Evolutionary conservation across 2,888 invertebrate genomes (phyloP).

Genomic region (Nomada ruficornis): DNA sequence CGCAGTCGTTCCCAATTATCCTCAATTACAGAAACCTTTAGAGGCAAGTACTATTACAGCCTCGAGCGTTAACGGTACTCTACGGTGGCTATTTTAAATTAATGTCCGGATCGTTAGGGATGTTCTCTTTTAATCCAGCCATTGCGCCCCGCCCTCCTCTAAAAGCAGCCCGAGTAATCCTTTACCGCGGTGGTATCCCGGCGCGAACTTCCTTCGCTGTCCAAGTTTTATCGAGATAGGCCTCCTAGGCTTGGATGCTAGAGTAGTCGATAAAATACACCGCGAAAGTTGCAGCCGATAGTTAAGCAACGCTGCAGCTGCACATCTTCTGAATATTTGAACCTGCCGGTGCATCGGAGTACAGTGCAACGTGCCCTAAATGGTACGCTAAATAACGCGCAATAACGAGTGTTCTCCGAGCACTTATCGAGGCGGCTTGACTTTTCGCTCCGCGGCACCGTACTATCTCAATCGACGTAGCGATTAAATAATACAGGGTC

Average conservation of each 20-base stretch:
- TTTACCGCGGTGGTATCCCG: not conserved
- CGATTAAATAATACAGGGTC: slow-evolving; percentile 54
- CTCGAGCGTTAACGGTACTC: slow-evolving; percentile 22
- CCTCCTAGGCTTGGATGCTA: not conserved
- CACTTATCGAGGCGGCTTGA: slow-evolving; percentile 42
- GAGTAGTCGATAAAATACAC: slow-evolving; percentile 19
- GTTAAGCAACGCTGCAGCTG: slow-evolving; percentile 46
- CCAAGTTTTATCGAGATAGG: slow-evolving; percentile 16
- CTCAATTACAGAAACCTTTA: slow-evolving; percentile 40
- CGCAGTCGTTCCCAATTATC: slow-evolving; percentile 27
- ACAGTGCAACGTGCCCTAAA: slow-evolving; percentile 36
- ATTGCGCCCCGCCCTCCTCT: not conserved
- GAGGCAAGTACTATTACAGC: slow-evolving; percentile 19
- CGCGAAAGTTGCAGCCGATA: slow-evolving; percentile 38
- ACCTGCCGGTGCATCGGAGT: slow-evolving; percentile 31
- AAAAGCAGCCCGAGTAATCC: not conserved
- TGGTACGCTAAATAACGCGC: slow-evolving; percentile 51
- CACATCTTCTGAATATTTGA: slow-evolving; percentile 51
- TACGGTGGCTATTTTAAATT: slow-evolving; percentile 19
- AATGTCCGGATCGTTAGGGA: not conserved
- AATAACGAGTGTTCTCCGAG: slow-evolving; percentile 47
- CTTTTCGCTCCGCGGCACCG: not conserved
- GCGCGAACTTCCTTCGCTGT: slow-evolving; percentile 6
- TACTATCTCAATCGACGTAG: slow-evolving; percentile 51
- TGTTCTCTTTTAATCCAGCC: not conserved